These are phyloP conservation scores for Selene dorsalis DNA, from an alignment of 2,797 vertebrate genomes.

Conservation along the genomic window DNA sequence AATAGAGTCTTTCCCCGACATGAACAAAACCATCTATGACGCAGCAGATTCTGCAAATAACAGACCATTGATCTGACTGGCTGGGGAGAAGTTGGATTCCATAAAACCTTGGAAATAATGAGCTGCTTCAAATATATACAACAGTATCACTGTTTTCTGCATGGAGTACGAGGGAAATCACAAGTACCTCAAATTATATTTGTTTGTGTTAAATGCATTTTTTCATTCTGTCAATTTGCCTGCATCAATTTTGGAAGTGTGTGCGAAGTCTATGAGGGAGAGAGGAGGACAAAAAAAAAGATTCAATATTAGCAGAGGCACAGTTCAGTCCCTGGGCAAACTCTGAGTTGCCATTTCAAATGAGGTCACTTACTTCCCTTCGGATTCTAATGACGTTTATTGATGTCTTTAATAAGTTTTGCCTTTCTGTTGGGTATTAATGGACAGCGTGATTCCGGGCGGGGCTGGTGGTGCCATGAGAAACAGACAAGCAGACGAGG, in stretches of 20 bases:
- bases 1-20: not conserved
- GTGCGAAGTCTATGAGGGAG: not conserved
- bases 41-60: conserved; percentile 40
- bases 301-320: conserved; percentile 37
- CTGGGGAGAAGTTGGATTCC: conserved; percentile 29
- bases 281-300: conserved; percentile 2
- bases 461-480: conserved; percentile 32
- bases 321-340: conserved; percentile 48
- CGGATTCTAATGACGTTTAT: conserved; percentile 76
- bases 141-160: conserved; percentile 29
- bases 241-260: conserved; percentile 23
- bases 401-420: conserved; percentile 80
- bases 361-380: conserved; percentile 71
- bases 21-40: conserved; percentile 43
- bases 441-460: conserved; percentile 51
- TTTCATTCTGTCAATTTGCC: conserved; percentile 27
- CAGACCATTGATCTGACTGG: conserved; percentile 48
- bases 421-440: conserved; percentile 62
- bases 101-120: conserved; percentile 60
- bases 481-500: conserved; percentile 33
- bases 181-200: conserved; percentile 46
- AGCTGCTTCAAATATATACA: conserved; percentile 45
- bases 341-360: conserved; percentile 63
- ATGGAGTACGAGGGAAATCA: conserved; percentile 36
- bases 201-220: conserved; percentile 34